A percentile compares a stretch with the other conserved stretches of the same genome.
These are phyloP conservation scores for Criorhina ranunculi DNA, from an alignment of 2,888 invertebrate species.

Conservation along the genomic window DNA sequence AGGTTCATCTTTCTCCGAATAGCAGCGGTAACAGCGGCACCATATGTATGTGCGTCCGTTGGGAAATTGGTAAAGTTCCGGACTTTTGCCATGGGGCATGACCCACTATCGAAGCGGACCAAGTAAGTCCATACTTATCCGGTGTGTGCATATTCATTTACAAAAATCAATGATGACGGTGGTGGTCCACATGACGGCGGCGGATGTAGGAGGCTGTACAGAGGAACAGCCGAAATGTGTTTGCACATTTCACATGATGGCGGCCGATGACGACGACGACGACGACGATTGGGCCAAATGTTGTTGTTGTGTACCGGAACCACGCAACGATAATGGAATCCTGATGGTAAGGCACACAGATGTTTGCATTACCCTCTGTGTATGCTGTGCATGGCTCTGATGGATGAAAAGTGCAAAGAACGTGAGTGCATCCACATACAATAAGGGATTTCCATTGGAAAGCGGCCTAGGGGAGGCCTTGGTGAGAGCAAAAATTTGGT, in stretches of 20 bases:
- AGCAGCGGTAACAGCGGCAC: background rate
- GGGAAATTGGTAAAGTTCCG: conserved; percentile 60
- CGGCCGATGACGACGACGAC: background rate
- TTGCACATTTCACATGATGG: conserved; percentile 61
- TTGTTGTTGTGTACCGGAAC: conserved; percentile 41
- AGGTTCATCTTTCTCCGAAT: conserved; percentile 30
- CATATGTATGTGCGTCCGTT: conserved; percentile 20
- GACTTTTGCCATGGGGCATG: conserved; percentile 51
- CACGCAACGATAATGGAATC: conserved; percentile 55
- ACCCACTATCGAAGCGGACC: conserved; percentile 57
- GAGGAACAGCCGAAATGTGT: conserved; percentile 48
- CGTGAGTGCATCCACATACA: conserved; percentile 50
- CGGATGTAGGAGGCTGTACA: background rate
- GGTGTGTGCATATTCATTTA: conserved; percentile 42
- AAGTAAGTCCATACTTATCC: conserved; percentile 52
- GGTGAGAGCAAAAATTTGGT: background rate
- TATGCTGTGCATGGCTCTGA: background rate
- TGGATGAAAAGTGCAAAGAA: conserved; percentile 54
- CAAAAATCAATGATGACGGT: conserved; percentile 48
- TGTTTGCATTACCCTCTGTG: conserved; percentile 38
- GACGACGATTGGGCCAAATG: conserved; percentile 6
- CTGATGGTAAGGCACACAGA: conserved; percentile 32
- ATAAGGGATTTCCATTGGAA: conserved; percentile 42
- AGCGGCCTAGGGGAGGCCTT: conserved; percentile 6
- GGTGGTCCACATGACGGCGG: background rate